Percentiles rank a stretch among this genome's conserved stretches.
phyloP scores from a whole-genome alignment of 2,888 invertebrate species.

The Ormyrus thymus region DNA sequence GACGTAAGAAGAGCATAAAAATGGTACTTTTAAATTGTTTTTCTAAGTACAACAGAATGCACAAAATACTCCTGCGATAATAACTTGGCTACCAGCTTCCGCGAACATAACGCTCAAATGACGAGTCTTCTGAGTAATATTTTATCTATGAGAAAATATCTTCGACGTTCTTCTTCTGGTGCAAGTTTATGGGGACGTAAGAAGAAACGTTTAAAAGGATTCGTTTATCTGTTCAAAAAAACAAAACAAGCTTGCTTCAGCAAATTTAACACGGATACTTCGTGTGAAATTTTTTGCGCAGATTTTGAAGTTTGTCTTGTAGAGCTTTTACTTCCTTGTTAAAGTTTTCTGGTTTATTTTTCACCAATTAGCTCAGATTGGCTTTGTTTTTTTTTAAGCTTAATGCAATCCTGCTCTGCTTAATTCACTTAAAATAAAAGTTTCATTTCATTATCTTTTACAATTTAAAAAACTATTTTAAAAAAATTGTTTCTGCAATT shows the following conservation, averaged over 20 bases:
- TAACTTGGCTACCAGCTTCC: conserved; percentile 30
- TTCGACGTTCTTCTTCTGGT: background rate
- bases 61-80: conserved; percentile 30
- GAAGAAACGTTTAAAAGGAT: conserved; percentile 8
- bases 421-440: no score
- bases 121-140: conserved; percentile 21
- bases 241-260: background rate
- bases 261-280: background rate
- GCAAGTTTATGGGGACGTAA: background rate
- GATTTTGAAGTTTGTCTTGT: no score
- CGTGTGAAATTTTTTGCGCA: no score
- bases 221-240: background rate
- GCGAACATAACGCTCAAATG: conserved; percentile 28
- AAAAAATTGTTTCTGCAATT: no score
- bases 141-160: conserved; percentile 46
- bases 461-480: no score
- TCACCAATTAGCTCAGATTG: no score
- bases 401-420: no score
- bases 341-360: no score
- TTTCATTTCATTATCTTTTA: no score
- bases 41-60: conserved; percentile 7
- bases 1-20: conserved; percentile 7
- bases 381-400: no score
- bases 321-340: no score
- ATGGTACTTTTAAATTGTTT: conserved; percentile 30